Percentiles rank a stretch among this genome's conserved stretches.
Conservation (phyloP, 2,113 vertebrate genomes). For the Ancistrus triradiatus region DNA sequence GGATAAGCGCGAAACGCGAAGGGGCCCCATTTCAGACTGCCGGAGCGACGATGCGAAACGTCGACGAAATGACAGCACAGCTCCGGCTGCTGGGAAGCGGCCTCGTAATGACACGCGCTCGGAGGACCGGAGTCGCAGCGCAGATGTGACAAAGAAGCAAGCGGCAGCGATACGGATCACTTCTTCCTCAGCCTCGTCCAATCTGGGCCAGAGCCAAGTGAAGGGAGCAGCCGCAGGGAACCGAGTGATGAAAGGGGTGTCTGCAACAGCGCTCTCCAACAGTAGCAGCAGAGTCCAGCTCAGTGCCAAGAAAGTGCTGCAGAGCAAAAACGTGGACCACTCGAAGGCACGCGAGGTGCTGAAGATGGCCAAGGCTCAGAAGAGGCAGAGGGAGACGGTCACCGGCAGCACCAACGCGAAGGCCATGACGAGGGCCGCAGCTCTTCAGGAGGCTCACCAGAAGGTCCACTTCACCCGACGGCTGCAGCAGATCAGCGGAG, state of each 20-base stretch:
- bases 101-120: slow-evolving; percentile 81
- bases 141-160: slow-evolving; percentile 72
- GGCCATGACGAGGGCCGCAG: slow-evolving; percentile 58
- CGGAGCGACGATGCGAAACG: slow-evolving; percentile 83
- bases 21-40: slow-evolving; percentile 76
- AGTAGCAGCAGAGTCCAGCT: slow-evolving; percentile 72
- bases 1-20: slow-evolving; percentile 79
- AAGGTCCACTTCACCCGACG: slow-evolving; percentile 94
- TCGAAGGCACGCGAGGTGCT: slow-evolving; percentile 85
- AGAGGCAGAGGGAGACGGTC: slow-evolving; percentile 70
- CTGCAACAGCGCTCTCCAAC: slow-evolving; percentile 61
- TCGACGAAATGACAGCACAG: slow-evolving; percentile 74
- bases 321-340: slow-evolving; percentile 85
- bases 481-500: slow-evolving; percentile 82
- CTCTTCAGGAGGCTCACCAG: slow-evolving; percentile 78
- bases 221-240: slow-evolving; percentile 61
- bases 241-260: slow-evolving; percentile 76
- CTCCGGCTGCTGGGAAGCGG: slow-evolving; percentile 83
- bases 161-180: slow-evolving; percentile 78
- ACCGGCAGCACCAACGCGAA: slow-evolving; percentile 33
- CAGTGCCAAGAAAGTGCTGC: slow-evolving; percentile 86
- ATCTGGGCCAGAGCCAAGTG: slow-evolving; percentile 66
- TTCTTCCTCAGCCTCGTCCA: slow-evolving; percentile 56
- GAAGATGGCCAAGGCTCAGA: slow-evolving; percentile 84
- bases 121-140: slow-evolving; percentile 74